Evolutionary conservation across 2,888 invertebrate genomes (phyloP).

Genomic region (Camponotus fellah): DNA sequence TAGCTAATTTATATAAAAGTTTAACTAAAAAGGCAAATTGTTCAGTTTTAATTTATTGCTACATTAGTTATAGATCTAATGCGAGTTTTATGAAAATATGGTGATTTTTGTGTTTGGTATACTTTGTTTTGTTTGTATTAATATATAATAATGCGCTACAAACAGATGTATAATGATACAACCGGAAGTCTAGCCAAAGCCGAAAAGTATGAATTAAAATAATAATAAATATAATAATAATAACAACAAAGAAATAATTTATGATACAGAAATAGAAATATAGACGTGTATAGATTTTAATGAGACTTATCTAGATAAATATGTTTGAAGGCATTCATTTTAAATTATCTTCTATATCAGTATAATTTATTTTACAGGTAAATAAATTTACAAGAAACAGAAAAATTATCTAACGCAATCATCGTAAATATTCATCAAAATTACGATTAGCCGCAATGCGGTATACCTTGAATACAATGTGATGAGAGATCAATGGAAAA

Average conservation of each 20-base stretch:
- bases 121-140: no score
- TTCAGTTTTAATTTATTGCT: no score
- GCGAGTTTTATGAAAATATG: no score
- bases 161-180: no score
- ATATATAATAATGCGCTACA: no score
- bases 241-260: neutral
- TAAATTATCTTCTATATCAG: neutral
- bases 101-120: no score
- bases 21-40: no score
- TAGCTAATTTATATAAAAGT: no score
- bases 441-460: neutral
- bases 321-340: neutral
- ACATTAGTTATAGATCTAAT: no score
- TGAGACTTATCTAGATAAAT: neutral
- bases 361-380: neutral
- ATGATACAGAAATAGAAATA: neutral
- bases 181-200: no score
- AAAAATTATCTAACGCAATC: neutral
- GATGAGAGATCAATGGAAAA: slow-evolving; percentile 15
- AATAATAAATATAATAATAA: neutral
- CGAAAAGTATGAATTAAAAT: no score
- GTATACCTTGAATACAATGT: neutral
- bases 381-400: neutral
- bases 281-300: neutral
- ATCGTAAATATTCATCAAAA: neutral